Evolutionary conservation across 1,140 invertebrate species (phyloP).

Genomic region (Drosophila ficusphila): DNA sequence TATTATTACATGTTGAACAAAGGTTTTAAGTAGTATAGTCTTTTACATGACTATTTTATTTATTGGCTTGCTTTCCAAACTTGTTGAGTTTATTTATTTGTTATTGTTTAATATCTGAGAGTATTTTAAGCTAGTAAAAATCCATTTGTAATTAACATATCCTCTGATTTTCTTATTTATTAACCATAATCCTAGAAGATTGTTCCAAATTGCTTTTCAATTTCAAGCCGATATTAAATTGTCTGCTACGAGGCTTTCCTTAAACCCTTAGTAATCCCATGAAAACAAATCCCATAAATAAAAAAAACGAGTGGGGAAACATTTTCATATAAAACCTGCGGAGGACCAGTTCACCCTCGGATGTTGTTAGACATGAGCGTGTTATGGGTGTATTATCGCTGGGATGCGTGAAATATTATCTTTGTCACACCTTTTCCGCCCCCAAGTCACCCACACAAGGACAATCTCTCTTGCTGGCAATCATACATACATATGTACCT

Average conservation of each 20-base stretch:
- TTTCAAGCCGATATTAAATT: not conserved
- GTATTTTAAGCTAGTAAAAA: no score
- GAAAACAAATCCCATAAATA: constrained; percentile 12
- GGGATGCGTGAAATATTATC: constrained; percentile 54
- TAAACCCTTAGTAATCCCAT: constrained; percentile 1
- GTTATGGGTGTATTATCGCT: constrained; percentile 65
- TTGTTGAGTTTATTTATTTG: no score
- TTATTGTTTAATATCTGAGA: no score
- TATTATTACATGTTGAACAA: no score
- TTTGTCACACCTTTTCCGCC: constrained; percentile 69
- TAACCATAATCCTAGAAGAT: not conserved
- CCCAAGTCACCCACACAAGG: constrained; percentile 17
- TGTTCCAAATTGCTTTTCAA: not conserved
- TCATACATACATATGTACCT: constrained; percentile 17
- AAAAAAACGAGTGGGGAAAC: constrained; percentile 4
- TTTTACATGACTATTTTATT: no score
- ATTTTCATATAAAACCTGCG: constrained; percentile 1
- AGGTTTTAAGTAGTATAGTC: no score
- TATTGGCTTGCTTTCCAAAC: no score
- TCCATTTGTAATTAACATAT: no score
- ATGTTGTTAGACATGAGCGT: constrained; percentile 10
- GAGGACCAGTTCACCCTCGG: constrained; percentile 30
- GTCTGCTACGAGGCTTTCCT: not conserved
- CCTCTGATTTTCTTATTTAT: no score
- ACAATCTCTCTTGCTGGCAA: constrained; percentile 6